Evolutionary conservation across 1,140 invertebrate species (phyloP), one percentile per base, ranked within the genome.

Genomic region (Cydia splendana): DNA sequence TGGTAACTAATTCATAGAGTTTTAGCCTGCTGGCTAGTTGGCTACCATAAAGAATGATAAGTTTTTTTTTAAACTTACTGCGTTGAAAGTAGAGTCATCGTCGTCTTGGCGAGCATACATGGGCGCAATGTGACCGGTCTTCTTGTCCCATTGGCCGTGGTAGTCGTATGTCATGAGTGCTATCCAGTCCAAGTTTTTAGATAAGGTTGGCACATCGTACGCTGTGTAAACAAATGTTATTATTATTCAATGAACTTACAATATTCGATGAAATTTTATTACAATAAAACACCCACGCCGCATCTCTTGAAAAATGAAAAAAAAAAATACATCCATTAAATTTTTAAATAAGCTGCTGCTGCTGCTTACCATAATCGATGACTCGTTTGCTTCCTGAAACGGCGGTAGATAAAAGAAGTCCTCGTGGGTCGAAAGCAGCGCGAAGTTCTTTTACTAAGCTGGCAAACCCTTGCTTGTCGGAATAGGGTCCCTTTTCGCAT

Each of bases 131-230:
- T 98, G 97, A 9, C 97, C 97, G 1, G 97, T 98, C 83, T 96
- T 95, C 84, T 97, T 97, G 84, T 98, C 97, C 97, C 97, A 98
- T 82, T 97, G 96, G 0, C 97, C 97, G 82, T 98, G 97, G 84
- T 96, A 98, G 86, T 98, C 97, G 84, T 98, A 98, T 0, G 96
- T 95, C 98, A 98, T 98, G 0, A 98, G 95, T 2, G 97, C 95
- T 81, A 99, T 98, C 96, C 97, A 98, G 87, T 98, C 96, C 75
- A 98, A 93, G 85, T 97, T 96, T 20, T 94, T 93, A 0, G 95
- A 95, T 3, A 98, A 83, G 2, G 93, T 88, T 2, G 96, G 95
- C 0, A 98, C 95, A 82, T 98, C 96, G 84, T 98, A 98, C 9
- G 95, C 96, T 90, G 79, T 28, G 88, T 85, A 77, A 57, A 24